Evolutionary conservation across 2,113 vertebrate genomes (phyloP), one percentile per base, ranked within the genome.

Genomic region (Labeo rohita): DNA sequence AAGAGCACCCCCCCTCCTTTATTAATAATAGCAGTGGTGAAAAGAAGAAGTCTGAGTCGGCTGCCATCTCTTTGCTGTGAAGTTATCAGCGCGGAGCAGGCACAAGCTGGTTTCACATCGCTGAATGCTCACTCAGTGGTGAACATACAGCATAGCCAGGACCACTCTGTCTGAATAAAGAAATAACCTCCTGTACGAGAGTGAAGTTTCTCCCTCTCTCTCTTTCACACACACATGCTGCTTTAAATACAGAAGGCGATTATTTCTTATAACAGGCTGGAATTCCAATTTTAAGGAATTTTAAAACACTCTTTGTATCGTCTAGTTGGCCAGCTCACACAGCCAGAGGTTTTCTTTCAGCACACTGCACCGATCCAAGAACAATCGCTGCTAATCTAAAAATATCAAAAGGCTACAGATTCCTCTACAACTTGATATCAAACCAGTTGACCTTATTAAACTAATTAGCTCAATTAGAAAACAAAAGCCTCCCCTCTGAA

Each of bases 21-120:
- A 94, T 94, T 93, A 93, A 95, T 94, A 93, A 93, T 90, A 36
- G 36, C 45, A 85, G 84, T 83, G 89, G 83, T 88, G 88, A 89
- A 89, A 86, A 84, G 63, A 85, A 85, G 74, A 43, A 85, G 76
- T 52, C 79, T 28, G 86, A 87, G 80, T 85, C 79, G 16, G n/a
- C 78, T 56, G 68, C 66, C 59, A 70, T 73, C 79, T 59, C 16
- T 75, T 59, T 78, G 78, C 85, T 89, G 72, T 85, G 86, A 85
- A 89, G 86, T 94, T 95, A 95, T 95, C 93, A 94, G 94, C 77
- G 89, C 90, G 82, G 91, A 86, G 91, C 94, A 94, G 93, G 92
- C 89, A 18, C 81, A 92, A 90, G 85, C 88, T 66, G 86, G 93
- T 94, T 91, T 95, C 94, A 93, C 92, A 92, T 91, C 87, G 90